Conservation (phyloP, 2,888 invertebrate genomes). For the Drosophila mimetica region DNA sequence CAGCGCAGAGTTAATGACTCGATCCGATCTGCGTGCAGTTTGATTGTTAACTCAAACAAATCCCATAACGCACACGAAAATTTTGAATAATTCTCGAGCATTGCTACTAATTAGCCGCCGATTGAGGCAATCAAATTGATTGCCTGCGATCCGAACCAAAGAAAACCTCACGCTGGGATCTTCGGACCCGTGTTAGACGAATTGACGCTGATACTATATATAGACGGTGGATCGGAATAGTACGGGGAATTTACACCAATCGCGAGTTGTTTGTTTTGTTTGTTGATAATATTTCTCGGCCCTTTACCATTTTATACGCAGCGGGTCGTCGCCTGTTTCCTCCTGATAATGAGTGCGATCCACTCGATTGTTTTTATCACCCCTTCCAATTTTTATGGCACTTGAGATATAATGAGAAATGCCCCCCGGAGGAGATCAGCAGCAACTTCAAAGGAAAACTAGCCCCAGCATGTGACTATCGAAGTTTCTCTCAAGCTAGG, state of each 20-base stretch:
- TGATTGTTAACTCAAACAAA: constrained; percentile 71
- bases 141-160: constrained; percentile 54
- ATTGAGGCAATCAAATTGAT: constrained; percentile 81
- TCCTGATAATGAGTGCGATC: constrained; percentile 73
- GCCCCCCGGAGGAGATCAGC: constrained; percentile 55
- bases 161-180: constrained; percentile 60
- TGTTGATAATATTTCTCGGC: constrained; percentile 75
- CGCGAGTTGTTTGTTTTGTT: constrained; percentile 52
- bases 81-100: constrained; percentile 62
- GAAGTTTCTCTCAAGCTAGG: constrained; percentile 33
- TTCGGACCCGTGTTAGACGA: constrained; percentile 55
- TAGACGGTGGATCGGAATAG: constrained; percentile 36
- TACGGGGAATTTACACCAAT: constrained; percentile 30
- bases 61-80: constrained; percentile 36
- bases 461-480: constrained; percentile 67
- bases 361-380: constrained; percentile 51
- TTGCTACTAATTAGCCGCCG: constrained; percentile 77
- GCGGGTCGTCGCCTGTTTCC: constrained; percentile 60
- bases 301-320: constrained; percentile 67
- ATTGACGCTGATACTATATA: constrained; percentile 62
- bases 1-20: constrained; percentile 29
- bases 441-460: constrained; percentile 64
- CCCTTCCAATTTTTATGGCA: constrained; percentile 41
- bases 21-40: constrained; percentile 45
- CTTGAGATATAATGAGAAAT: constrained; percentile 63